Evolutionary conservation across 2,888 invertebrate genomes (phyloP).

Genomic region (Byasa hedistus): DNA sequence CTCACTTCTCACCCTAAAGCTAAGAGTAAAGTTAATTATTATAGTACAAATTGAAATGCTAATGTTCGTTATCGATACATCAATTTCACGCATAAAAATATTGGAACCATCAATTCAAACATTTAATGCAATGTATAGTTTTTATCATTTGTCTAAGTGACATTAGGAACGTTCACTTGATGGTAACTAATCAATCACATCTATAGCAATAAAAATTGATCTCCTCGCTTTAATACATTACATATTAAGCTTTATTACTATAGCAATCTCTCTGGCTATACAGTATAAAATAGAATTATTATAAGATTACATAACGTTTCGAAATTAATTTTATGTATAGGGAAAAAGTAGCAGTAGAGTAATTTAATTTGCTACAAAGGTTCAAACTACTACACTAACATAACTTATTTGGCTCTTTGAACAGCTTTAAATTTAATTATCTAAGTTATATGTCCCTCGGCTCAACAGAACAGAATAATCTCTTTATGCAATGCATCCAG

Average conservation of each 20-base stretch:
- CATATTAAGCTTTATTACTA: too few species aligned
- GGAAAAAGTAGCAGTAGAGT: neutral
- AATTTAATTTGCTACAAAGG: neutral
- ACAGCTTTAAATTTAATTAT: constrained; percentile 1
- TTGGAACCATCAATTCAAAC: too few species aligned
- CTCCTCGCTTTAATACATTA: too few species aligned
- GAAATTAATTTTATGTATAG: too few species aligned
- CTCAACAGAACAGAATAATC: neutral
- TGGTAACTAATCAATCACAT: too few species aligned
- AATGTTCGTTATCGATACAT: constrained; percentile 19
- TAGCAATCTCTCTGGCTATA: too few species aligned
- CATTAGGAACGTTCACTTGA: too few species aligned
- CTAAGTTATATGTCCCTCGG: neutral
- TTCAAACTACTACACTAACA: neutral
- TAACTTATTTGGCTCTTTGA: neutral
- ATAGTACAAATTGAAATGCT: constrained; percentile 24
- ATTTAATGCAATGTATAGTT: neutral
- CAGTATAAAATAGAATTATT: too few species aligned
- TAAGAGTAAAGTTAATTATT: constrained; percentile 25
- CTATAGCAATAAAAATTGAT: too few species aligned
- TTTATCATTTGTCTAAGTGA: too few species aligned
- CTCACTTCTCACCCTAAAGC: constrained; percentile 7
- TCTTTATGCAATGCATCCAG: neutral
- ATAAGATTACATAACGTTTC: too few species aligned
- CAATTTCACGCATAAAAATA: neutral